Conservation (phyloP, 2,797 vertebrate genomes). For the Jordanella pulchra region DNA sequence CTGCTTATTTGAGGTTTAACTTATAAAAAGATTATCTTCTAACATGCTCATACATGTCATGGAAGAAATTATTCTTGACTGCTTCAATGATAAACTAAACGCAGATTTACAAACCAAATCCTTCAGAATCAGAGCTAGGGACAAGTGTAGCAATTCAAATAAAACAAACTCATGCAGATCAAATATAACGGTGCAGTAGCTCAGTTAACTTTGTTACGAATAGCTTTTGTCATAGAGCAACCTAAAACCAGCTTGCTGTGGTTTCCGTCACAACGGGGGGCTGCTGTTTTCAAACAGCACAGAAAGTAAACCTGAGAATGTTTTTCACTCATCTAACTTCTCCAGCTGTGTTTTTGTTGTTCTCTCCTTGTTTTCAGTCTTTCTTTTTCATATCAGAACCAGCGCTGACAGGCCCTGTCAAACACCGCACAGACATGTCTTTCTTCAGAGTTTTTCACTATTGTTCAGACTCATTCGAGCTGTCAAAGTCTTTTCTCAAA, state of each 20-base stretch:
- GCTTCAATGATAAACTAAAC: background rate
- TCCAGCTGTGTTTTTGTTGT: conserved; percentile 76
- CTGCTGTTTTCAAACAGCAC: conserved; percentile 38
- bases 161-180: background rate
- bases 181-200: background rate
- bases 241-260: conserved; percentile 21
- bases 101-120: background rate
- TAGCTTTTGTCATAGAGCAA: background rate
- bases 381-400: conserved; percentile 56
- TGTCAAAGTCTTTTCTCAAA: conserved; percentile 33
- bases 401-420: conserved; percentile 60
- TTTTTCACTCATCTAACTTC: conserved; percentile 53
- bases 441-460: conserved; percentile 38
- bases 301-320: conserved; percentile 36
- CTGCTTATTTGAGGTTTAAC: background rate
- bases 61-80: background rate
- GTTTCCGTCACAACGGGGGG: conserved; percentile 32
- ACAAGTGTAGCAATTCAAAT: background rate
- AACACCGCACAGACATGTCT: conserved; percentile 24
- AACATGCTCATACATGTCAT: background rate
- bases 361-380: conserved; percentile 42
- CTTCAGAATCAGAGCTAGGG: background rate
- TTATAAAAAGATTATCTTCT: background rate
- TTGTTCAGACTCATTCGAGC: conserved; percentile 47
- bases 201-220: background rate